phyloP scores from a whole-genome alignment of 2,888 invertebrate genomes.

The Drosophila silvestris region DNA sequence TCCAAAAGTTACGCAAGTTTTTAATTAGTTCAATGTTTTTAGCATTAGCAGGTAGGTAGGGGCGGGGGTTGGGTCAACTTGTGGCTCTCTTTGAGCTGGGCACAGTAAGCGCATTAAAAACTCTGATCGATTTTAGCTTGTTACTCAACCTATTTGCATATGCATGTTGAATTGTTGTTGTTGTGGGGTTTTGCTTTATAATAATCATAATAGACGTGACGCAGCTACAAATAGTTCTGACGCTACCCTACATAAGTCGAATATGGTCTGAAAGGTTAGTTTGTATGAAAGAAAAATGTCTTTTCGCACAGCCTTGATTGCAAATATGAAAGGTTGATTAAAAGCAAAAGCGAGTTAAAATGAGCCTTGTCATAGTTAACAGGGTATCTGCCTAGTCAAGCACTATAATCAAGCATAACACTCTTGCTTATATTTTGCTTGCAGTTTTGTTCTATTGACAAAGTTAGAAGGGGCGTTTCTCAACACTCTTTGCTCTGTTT shows the following conservation, averaged over 20 bases:
- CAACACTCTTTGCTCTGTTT: neutral
- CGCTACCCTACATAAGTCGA: slow-evolving; percentile 7
- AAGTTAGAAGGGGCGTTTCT: slow-evolving; percentile 6
- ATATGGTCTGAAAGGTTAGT: neutral
- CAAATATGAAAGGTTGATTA: neutral
- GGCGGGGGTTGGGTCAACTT: neutral
- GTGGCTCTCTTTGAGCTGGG: neutral
- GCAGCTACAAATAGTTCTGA: slow-evolving; percentile 12
- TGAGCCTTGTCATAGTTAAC: neutral
- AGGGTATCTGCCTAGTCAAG: slow-evolving; percentile 7
- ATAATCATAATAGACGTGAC: slow-evolving; percentile 50
- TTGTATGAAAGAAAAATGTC: neutral
- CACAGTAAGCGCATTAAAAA: slow-evolving; percentile 40
- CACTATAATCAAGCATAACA: neutral
- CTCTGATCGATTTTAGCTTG: slow-evolving; percentile 44
- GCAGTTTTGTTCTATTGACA: slow-evolving; percentile 28
- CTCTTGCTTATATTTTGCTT: slow-evolving; percentile 19
- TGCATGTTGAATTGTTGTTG: slow-evolving; percentile 7
- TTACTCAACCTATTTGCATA: slow-evolving; percentile 44
- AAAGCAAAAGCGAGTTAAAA: neutral
- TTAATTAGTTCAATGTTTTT: slow-evolving; percentile 69
- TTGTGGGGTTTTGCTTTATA: slow-evolving; percentile 12
- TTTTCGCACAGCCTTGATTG: neutral
- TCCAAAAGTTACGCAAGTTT: slow-evolving; percentile 59
- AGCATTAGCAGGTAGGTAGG: neutral